Base-by-base conservation (phyloP, 2,888 invertebrate genomes). In the Pyrochroa serraticornis region DNA sequence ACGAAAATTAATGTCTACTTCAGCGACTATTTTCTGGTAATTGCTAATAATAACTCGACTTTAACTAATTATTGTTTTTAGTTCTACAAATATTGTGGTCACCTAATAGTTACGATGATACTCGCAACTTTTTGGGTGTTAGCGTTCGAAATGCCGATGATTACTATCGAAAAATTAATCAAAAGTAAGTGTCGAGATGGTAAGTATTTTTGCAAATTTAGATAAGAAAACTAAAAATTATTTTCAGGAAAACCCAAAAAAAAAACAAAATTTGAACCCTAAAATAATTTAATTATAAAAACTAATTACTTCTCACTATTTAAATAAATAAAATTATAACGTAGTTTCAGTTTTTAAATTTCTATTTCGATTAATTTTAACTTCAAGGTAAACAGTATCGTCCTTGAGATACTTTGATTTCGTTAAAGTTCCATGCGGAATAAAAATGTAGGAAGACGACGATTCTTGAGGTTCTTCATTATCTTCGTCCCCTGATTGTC, bases 371-470 rank as follows among this genome's bases (percentile, higher is more conserved):
- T 67, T 75, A 9, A 82, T 75, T 63, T 74, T 76, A 30, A 88
- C 81, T 71, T 88, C 87, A 0, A 88, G 58, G 66, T 86, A 88
- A 71, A 87, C 77, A 0, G 82, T 82, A 58, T 88, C 83, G 43
- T 86, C 82, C 67, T 85, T 85, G 0, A 85, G 70, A 60, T 85
- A 86, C 36, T 83, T 81, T 52, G 84, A 81, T 76, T 87, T 85
- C 60, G 84, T 83, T 6, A 88, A 64, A 35, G 82, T 84, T 0
- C 83, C 81, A 71, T 88, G 88, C 0, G 88, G 87, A 58, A 88
- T 84, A 75, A 88, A 88, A 72, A 88, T 83, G 74, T 86, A 86
- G 71, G 85, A 84, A 43, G 82, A 74, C 64, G 79, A 78, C 3
- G 79, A 79, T 65, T 80, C 80, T 65, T 79, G 77, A 0, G 79